phyloP scores from a whole-genome alignment of 2,888 invertebrate species.

The Lasioglossum malachurum region DNA sequence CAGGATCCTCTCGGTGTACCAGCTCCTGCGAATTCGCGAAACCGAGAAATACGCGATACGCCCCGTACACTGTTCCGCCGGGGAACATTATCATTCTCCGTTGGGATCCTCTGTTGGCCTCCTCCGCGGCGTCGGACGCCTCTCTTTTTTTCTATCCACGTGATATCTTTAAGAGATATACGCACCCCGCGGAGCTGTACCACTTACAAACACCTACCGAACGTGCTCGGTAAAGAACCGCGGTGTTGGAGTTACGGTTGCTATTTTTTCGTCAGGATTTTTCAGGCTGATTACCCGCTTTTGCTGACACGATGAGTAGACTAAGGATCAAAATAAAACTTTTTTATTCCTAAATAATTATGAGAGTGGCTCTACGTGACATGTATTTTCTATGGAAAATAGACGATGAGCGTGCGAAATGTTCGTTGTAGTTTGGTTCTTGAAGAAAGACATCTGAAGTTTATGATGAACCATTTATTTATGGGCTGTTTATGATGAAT shows the following conservation, averaged over 20 bases:
- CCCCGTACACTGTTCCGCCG: slow-evolving; percentile 61
- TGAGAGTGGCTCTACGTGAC: too few relatives aligned
- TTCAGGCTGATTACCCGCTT: not conserved
- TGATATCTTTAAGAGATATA: slow-evolving; percentile 39
- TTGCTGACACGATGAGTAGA: not conserved
- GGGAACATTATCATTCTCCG: slow-evolving; percentile 46
- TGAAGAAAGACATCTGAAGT: too few relatives aligned
- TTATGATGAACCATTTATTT: too few relatives aligned
- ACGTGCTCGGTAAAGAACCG: slow-evolving; percentile 32
- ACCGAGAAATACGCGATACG: slow-evolving; percentile 51
- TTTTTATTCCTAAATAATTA: not conserved
- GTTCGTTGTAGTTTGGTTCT: too few relatives aligned
- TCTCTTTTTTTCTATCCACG: not conserved
- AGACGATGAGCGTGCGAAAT: too few relatives aligned
- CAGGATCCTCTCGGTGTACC: not conserved
- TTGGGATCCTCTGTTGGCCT: slow-evolving; percentile 7
- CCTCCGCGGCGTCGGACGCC: not conserved
- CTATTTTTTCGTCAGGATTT: not conserved
- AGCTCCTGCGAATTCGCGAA: slow-evolving; percentile 59
- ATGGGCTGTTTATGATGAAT: too few relatives aligned
- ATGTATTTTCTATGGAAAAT: too few relatives aligned
- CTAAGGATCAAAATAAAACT: not conserved
- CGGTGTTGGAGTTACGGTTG: slow-evolving; percentile 20
- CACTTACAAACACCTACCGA: slow-evolving; percentile 27
- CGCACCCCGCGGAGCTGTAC: slow-evolving; percentile 47